Evolutionary conservation across 2,888 invertebrate species (phyloP).

Genomic region (Apamea sordens): DNA sequence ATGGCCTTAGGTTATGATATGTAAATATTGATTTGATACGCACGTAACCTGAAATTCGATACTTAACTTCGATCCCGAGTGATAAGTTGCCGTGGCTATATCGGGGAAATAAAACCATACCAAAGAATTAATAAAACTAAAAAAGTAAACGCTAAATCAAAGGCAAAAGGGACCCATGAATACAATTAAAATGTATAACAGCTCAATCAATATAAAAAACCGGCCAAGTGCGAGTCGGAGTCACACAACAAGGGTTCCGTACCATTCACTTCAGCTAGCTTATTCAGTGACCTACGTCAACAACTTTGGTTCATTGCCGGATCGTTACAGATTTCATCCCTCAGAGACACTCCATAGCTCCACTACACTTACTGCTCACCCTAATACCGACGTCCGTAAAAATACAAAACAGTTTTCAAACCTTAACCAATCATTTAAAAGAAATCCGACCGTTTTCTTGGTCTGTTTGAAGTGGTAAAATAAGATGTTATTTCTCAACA

Average conservation of each 20-base stretch:
- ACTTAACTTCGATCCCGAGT: background rate
- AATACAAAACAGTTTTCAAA: background rate
- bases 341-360: background rate
- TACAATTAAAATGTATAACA: background rate
- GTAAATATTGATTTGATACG: background rate
- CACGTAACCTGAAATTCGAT: background rate
- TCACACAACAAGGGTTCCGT: too few species aligned
- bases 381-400: background rate
- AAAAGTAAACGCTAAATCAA: background rate
- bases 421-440: background rate
- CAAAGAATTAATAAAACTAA: background rate
- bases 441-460: background rate
- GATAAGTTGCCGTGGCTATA: background rate
- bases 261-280: background rate
- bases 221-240: too few species aligned
- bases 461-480: background rate
- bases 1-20: background rate
- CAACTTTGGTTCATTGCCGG: background rate
- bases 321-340: background rate
- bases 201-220: background rate
- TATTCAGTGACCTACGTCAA: background rate
- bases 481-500: conserved; percentile 3
- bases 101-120: background rate
- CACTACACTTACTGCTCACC: background rate
- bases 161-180: background rate